Base-by-base conservation (phyloP, 2,797 vertebrate species). In the Leptoclinus maculatus region DNA sequence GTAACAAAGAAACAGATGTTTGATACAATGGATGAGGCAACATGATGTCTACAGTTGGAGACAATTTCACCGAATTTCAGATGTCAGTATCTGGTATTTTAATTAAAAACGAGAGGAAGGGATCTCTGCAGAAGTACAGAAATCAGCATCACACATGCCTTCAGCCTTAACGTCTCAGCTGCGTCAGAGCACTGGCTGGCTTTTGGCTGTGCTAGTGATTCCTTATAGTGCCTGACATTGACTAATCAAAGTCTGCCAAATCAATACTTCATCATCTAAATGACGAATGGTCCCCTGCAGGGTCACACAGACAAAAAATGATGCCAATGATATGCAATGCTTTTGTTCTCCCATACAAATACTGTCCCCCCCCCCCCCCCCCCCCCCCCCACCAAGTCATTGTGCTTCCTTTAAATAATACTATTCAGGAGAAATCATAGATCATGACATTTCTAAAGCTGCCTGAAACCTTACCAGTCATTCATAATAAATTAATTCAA, bases 401-500 rank as follows among this genome's bases (percentile, higher is more conserved):
- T 94, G 91, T 93, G 92, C 91, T 94, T 93, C 83, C 85, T 83
- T 88, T 74, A 76, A 85, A 88, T 92, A 92, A 93, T 91, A 93
- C 91, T 92, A 89, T 76, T 82, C 83, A 87, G 91, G 85, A 93
- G 83, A 94, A 90, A 90, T 90, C 80, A 91, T 88, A 90, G 87
- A 81, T 89, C 68, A 63, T 74, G 69, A 90, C 60, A 77, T 88
- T 83, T 89, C 84, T 88, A 84, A 93, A 94, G 89, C 88, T 93
- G 90, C 90, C 85, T 73, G 83, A 93, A 87, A 95, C 93, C 92
- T 85, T 89, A 94, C 90, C 95, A 93, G 87, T 93, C 94, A 94
- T 96, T 96, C 91, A 92, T 91, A 95, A 97, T 97, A 99, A 98
- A 96, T 98, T 98, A 99, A 96, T 91, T 83, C 78, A 88, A 94